Evolutionary conservation across 1,140 invertebrate genomes (phyloP).

Genomic region (Oreohelix idahoensis): DNA sequence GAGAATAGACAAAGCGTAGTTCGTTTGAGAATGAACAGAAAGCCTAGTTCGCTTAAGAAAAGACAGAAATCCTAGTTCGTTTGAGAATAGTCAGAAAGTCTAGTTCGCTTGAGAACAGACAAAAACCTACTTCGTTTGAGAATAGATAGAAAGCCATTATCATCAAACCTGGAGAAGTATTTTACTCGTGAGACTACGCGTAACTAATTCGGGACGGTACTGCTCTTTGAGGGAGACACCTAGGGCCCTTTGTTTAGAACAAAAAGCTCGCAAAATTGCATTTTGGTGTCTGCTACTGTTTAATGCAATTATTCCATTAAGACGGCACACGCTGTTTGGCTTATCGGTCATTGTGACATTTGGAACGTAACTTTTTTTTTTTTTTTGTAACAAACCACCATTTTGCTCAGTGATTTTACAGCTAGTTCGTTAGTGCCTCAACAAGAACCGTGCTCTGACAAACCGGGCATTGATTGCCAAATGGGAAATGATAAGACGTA

Average conservation of each 20-base stretch:
- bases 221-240: too few species aligned
- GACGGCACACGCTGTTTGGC: not conserved
- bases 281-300: not conserved
- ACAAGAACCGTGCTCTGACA: not conserved
- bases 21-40: too few species aligned
- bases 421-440: not conserved
- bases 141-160: too few species aligned
- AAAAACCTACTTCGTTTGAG: too few species aligned
- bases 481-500: not conserved
- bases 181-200: too few species aligned
- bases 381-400: not conserved
- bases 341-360: not conserved
- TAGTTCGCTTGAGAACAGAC: too few species aligned
- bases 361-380: not conserved
- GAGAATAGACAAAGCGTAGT: too few species aligned
- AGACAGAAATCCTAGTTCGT: too few species aligned
- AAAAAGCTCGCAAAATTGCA: conserved; percentile 1
- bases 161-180: too few species aligned
- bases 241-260: not conserved
- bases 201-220: too few species aligned
- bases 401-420: not conserved
- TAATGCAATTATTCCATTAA: not conserved
- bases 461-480: conserved; percentile 5
- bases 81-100: too few species aligned
- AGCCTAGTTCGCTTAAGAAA: too few species aligned